A percentile compares a stretch with the other conserved stretches of the same genome.
These are phyloP conservation scores for Helobdella robusta DNA, from an alignment of 2,888 invertebrate species.

Conservation along the genomic window DNA sequence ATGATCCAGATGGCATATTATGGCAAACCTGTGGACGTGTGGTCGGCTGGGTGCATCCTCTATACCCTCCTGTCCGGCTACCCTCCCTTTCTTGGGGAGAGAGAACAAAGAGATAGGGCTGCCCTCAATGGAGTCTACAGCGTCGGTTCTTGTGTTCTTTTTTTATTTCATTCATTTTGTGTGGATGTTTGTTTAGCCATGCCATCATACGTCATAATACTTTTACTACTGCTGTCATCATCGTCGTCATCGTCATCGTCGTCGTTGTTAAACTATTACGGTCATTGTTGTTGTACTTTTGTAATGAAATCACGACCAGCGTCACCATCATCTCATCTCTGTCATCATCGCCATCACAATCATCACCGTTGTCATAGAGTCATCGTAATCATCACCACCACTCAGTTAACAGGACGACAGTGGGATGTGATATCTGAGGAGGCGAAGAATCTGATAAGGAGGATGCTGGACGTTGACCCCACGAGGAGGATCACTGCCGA, in stretches of 20 bases:
- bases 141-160: background rate
- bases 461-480: slow-evolving; percentile 84
- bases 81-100: slow-evolving; percentile 76
- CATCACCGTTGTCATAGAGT: too few relatives aligned
- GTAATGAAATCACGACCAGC: too few relatives aligned
- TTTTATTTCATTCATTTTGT: too few relatives aligned
- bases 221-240: too few relatives aligned
- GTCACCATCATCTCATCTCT: too few relatives aligned
- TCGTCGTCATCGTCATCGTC: too few relatives aligned
- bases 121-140: background rate
- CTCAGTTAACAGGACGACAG: slow-evolving; percentile 51
- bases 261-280: too few relatives aligned
- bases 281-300: too few relatives aligned
- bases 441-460: slow-evolving; percentile 84
- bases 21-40: slow-evolving; percentile 84
- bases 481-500: slow-evolving; percentile 84
- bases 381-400: too few relatives aligned
- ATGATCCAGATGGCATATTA: slow-evolving; percentile 74
- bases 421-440: slow-evolving; percentile 88
- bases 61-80: slow-evolving; percentile 86
- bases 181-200: too few relatives aligned
- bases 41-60: slow-evolving; percentile 91
- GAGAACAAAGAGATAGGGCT: slow-evolving; percentile 3
- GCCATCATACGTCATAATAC: too few relatives aligned
- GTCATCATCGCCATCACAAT: too few relatives aligned